These are phyloP conservation scores for Hemiscyllium ocellatum DNA, from an alignment of 2,113 vertebrate genomes.

Conservation along the genomic window DNA sequence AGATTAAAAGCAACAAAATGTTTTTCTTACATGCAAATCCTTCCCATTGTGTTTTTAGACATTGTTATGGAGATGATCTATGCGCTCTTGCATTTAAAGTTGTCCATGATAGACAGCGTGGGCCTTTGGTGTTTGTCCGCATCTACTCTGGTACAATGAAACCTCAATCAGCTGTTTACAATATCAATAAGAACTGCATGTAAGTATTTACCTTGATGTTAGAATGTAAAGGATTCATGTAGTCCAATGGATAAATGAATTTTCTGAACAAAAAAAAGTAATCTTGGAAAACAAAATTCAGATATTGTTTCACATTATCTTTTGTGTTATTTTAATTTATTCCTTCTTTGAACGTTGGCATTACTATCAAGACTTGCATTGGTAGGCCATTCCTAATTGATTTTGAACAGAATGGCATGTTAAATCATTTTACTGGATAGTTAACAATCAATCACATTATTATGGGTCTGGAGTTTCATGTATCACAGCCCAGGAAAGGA, in stretches of 20 bases:
- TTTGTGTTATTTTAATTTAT: no score
- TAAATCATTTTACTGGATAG: no score
- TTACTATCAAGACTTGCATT: no score
- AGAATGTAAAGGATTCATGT: not conserved
- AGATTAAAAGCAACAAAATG: not conserved
- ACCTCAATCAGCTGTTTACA: slow-evolving; percentile 77
- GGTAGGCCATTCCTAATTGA: no score
- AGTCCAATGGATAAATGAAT: not conserved
- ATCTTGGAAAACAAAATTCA: not conserved
- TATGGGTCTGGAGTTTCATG: no score
- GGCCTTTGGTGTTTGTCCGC: slow-evolving; percentile 84
- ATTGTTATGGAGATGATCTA: slow-evolving; percentile 80
- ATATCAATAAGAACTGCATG: slow-evolving; percentile 83
- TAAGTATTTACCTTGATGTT: slow-evolving; percentile 53
- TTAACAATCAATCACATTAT: no score
- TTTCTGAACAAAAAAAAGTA: not conserved
- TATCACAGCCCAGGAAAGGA: no score
- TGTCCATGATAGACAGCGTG: slow-evolving; percentile 87
- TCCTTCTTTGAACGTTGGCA: no score
- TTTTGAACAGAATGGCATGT: no score
- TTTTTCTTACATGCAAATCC: not conserved
- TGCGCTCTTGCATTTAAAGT: slow-evolving; percentile 95
- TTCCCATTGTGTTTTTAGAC: slow-evolving; percentile 56
- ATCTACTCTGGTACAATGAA: slow-evolving; percentile 88
- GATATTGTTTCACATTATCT: not conserved